phyloP scores from a whole-genome alignment of 2,888 invertebrate species.

The Petrolisthes manimaculis region DNA sequence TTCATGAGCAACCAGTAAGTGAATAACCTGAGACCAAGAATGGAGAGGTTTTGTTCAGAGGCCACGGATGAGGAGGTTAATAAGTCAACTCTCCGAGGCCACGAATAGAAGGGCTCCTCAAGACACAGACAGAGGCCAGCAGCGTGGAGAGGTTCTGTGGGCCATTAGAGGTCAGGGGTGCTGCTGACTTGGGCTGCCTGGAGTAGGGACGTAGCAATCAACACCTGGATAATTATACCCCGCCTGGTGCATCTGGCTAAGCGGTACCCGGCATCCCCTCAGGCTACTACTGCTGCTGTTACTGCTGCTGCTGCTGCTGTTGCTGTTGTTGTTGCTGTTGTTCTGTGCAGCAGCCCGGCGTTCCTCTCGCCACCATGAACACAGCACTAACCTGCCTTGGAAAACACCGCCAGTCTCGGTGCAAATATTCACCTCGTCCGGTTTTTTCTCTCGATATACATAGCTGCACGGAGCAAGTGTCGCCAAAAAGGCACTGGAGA shows the following conservation, averaged over 20 bases:
- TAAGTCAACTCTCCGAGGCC: too few relatives aligned
- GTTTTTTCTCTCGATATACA: slow-evolving; percentile 16
- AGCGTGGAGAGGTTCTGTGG: too few relatives aligned
- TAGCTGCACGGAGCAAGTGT: slow-evolving; percentile 23
- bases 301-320: background rate
- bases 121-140: too few relatives aligned
- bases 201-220: slow-evolving; percentile 53
- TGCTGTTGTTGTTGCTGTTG: background rate
- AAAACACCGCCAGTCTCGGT: slow-evolving; percentile 5
- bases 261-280: slow-evolving; percentile 44
- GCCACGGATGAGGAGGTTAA: too few relatives aligned
- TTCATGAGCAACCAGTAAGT: too few relatives aligned
- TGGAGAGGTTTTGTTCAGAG: too few relatives aligned
- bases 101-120: too few relatives aligned
- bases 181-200: slow-evolving; percentile 22
- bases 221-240: slow-evolving; percentile 53
- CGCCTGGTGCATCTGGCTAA: slow-evolving; percentile 43
- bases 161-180: background rate
- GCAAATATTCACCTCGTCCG: background rate
- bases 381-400: background rate
- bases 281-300: background rate
- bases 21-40: too few relatives aligned
- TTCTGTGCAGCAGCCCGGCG: background rate
- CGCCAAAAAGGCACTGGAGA: slow-evolving; percentile 16
- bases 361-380: background rate